Percentiles rank a stretch among this genome's conserved stretches.
Conservation (phyloP, 2,113 vertebrate species). For the Sebastes fasciatus region DNA sequence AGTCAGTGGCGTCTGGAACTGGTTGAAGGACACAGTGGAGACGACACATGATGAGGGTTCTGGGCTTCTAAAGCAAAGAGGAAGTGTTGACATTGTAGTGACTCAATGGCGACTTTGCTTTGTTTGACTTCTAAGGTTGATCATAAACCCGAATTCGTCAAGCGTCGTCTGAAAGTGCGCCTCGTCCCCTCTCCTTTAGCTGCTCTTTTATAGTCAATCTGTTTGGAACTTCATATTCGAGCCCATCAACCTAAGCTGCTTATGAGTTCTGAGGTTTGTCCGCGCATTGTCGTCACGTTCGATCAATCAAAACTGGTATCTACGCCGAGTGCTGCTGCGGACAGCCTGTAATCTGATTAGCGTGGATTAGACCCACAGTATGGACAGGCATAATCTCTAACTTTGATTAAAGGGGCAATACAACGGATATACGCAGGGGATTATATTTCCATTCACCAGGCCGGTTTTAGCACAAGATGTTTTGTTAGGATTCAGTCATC, state of each 20-base stretch:
- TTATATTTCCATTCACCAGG: constrained; percentile 29
- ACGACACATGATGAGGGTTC: background rate
- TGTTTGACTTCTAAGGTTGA: constrained; percentile 39
- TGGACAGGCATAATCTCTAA: constrained; percentile 54
- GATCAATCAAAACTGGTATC: constrained; percentile 66
- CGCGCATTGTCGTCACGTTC: constrained; percentile 54
- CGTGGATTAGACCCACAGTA: constrained; percentile 61
- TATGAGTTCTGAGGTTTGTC: constrained; percentile 52
- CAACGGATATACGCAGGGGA: constrained; percentile 14
- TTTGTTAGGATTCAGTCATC: constrained; percentile 2
- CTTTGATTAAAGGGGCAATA: constrained; percentile 52
- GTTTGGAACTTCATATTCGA: constrained; percentile 44
- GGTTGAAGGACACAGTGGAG: constrained; percentile 40
- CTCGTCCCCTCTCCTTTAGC: background rate
- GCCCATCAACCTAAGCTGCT: constrained; percentile 71
- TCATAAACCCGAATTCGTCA: constrained; percentile 29
- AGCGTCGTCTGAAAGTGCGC: background rate
- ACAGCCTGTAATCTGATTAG: constrained; percentile 75
- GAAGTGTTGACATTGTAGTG: constrained; percentile 48
- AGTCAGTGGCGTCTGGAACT: background rate
- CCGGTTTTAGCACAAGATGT: background rate
- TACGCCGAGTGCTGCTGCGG: constrained; percentile 31
- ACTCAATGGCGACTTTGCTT: constrained; percentile 42
- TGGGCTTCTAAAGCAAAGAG: background rate
- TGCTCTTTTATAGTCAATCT: constrained; percentile 31